Percentiles rank a stretch among this genome's conserved stretches.
phyloP scores from a whole-genome alignment of 2,888 invertebrate genomes.

The Eupithecia exiguata region DNA sequence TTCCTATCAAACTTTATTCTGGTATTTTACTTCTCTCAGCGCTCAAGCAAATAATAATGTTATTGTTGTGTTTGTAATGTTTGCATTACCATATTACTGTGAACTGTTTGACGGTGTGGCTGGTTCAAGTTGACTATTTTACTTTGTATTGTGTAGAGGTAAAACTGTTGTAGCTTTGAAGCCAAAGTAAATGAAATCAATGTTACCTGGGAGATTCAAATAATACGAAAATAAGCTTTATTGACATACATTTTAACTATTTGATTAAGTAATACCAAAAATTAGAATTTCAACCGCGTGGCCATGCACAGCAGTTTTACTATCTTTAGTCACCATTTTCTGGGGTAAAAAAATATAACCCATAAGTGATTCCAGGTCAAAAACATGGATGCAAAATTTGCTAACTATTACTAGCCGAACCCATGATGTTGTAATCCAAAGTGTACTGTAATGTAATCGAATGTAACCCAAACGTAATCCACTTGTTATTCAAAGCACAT shows the following conservation, averaged over 20 bases:
- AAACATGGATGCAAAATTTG: too few relatives aligned
- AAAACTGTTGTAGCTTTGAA: neutral
- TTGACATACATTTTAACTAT: too few relatives aligned
- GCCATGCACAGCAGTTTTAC: too few relatives aligned
- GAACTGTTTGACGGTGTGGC: slow-evolving; percentile 19
- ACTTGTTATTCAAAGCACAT: slow-evolving; percentile 18
- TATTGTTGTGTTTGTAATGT: slow-evolving; percentile 27
- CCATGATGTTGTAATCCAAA: neutral
- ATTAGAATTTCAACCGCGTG: too few relatives aligned
- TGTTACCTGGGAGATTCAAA: neutral
- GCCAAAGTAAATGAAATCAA: neutral
- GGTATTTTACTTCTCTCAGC: neutral
- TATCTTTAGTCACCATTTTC: too few relatives aligned
- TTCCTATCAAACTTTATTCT: neutral
- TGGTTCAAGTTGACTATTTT: slow-evolving; percentile 1
- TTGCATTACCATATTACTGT: slow-evolving; percentile 37
- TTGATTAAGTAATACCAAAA: too few relatives aligned
- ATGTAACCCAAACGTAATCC: slow-evolving; percentile 3
- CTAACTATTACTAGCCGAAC: neutral
- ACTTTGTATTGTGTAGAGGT: neutral
- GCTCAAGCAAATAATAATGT: slow-evolving; percentile 35
- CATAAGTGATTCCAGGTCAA: too few relatives aligned
- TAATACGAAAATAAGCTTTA: too few relatives aligned
- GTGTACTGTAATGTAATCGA: neutral
- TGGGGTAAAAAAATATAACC: too few relatives aligned